Evolutionary conservation across 2,797 vertebrate species (phyloP).

Genomic region (Acropternis orthonyx): DNA sequence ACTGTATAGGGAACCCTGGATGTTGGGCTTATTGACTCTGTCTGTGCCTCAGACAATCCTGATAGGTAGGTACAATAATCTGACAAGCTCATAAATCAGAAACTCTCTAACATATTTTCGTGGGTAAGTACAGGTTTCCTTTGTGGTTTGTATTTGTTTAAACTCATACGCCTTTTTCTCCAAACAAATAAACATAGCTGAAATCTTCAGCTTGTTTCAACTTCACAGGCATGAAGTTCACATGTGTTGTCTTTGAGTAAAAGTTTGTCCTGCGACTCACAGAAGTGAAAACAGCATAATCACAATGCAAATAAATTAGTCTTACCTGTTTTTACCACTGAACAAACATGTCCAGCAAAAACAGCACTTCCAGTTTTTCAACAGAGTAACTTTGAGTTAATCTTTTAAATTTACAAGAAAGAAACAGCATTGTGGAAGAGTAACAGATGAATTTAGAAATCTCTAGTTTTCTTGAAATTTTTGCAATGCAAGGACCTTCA

Average conservation of each 20-base stretch:
- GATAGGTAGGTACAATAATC: conserved; percentile 83
- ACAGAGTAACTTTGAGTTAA: neutral
- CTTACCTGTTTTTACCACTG: neutral
- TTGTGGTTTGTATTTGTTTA: neutral
- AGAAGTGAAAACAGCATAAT: neutral
- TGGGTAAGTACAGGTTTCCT: neutral
- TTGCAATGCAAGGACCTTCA: neutral
- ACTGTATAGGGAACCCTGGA: conserved; percentile 89
- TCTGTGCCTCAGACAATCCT: conserved; percentile 94
- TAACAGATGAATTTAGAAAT: neutral
- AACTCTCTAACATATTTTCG: neutral
- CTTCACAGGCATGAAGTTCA: neutral
- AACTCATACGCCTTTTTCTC: neutral
- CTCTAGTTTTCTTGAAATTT: neutral
- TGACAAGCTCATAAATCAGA: neutral
- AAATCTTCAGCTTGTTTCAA: neutral
- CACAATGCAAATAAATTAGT: neutral
- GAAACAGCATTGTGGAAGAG: neutral
- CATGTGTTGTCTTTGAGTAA: neutral
- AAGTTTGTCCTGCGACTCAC: neutral
- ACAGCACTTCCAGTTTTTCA: neutral
- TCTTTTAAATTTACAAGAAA: neutral
- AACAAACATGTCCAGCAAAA: neutral
- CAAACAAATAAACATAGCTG: neutral
- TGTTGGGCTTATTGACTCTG: conserved; percentile 95